These are phyloP conservation scores for Peromyscus eremicus DNA, from an alignment of 2,797 vertebrate species.

Conservation along the genomic window DNA sequence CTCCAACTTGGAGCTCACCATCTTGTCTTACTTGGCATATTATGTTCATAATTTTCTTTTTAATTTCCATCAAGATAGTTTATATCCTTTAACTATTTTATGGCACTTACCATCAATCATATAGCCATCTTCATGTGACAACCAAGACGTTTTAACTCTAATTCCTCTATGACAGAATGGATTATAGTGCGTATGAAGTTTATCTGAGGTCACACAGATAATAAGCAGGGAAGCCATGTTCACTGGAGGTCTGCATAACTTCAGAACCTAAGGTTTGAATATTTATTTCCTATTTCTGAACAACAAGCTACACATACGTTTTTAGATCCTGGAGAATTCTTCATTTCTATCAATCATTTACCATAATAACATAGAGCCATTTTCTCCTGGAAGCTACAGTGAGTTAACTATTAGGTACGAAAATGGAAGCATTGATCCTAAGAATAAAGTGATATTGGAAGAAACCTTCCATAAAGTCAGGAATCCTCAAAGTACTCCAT, in stretches of 20 bases:
- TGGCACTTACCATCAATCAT: background rate
- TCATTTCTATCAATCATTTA: background rate
- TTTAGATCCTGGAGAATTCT: conserved; percentile 11
- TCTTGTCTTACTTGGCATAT: background rate
- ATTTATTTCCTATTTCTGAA: background rate
- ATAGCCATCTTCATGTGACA: background rate
- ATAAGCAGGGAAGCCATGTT: background rate
- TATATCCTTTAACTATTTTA: background rate
- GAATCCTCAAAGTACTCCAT: background rate
- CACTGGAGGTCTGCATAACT: background rate
- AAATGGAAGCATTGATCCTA: background rate
- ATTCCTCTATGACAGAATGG: background rate
- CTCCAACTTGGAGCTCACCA: background rate
- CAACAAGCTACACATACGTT: background rate
- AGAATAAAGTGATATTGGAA: background rate
- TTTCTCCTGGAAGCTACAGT: background rate
- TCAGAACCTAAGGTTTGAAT: background rate
- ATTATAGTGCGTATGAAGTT: background rate
- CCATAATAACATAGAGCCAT: background rate
- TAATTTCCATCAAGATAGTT: conserved; percentile 9
- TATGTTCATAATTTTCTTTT: conserved; percentile 47
- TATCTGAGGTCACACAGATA: background rate
- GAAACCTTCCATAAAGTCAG: background rate
- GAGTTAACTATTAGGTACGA: background rate
- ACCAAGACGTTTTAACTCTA: background rate